Evolutionary conservation across 2,888 invertebrate genomes (phyloP).

Genomic region (Chrysina gloriosa): DNA sequence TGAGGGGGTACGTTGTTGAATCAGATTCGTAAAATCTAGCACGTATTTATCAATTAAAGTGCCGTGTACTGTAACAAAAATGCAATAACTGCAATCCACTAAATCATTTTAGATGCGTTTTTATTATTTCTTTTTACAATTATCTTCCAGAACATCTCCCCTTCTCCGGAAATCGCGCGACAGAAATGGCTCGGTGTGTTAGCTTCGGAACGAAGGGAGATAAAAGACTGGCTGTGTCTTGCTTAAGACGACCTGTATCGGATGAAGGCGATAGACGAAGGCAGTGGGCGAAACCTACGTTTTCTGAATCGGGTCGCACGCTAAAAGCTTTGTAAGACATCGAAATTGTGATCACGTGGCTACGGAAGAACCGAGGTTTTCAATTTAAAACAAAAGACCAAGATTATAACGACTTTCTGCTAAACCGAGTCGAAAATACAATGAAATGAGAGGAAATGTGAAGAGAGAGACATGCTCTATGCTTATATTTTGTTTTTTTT

Average conservation of each 20-base stretch:
- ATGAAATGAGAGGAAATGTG: slow-evolving; percentile 23
- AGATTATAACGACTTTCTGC: slow-evolving; percentile 45
- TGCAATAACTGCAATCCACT: slow-evolving; percentile 58
- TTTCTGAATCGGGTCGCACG: slow-evolving; percentile 27
- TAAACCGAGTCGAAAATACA: slow-evolving; percentile 33
- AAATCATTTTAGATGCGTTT: slow-evolving; percentile 61
- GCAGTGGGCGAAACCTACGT: not conserved
- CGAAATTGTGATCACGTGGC: slow-evolving; percentile 45
- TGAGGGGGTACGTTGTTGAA: not conserved
- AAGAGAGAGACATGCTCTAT: slow-evolving; percentile 3
- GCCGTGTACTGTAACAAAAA: slow-evolving; percentile 51
- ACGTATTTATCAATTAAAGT: slow-evolving; percentile 63
- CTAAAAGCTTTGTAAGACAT: slow-evolving; percentile 41
- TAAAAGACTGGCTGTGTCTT: slow-evolving; percentile 3
- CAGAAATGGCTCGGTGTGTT: slow-evolving; percentile 1
- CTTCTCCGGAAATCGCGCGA: not conserved
- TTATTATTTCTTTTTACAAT: slow-evolving; percentile 59
- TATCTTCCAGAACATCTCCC: slow-evolving; percentile 44
- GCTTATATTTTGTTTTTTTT: slow-evolving; percentile 7
- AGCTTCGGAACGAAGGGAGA: slow-evolving; percentile 21
- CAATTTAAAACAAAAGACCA: slow-evolving; percentile 44
- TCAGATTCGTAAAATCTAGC: not conserved
- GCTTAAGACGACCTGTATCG: slow-evolving; percentile 14
- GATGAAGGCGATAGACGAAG: slow-evolving; percentile 17
- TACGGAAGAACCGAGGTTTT: slow-evolving; percentile 44